Conservation (phyloP, 2,797 vertebrate genomes). For the Mus minutoides region DNA sequence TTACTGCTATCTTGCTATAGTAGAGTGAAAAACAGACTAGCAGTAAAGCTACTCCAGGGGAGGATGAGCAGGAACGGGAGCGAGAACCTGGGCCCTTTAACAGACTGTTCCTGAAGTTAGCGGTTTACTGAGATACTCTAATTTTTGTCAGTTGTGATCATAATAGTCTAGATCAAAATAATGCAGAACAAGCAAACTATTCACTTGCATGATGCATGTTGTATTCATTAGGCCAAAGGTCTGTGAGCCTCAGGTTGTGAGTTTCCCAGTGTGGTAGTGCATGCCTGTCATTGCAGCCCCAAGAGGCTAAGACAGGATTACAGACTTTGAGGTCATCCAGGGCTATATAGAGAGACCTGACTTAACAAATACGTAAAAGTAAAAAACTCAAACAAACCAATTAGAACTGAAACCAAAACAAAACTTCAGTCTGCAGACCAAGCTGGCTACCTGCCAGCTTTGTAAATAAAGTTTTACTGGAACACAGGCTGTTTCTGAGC, state of each 20-base stretch:
- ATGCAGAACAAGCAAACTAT: background rate
- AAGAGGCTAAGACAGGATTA: background rate
- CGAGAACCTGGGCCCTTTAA: background rate
- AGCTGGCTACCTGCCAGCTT: background rate
- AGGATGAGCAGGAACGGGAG: background rate
- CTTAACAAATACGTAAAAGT: background rate
- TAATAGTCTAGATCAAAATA: background rate
- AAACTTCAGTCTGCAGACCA: background rate
- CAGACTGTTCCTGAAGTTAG: background rate
- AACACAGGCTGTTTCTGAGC: background rate
- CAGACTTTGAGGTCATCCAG: background rate
- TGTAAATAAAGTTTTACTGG: conserved; percentile 53
- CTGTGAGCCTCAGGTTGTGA: background rate
- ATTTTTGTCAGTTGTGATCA: background rate
- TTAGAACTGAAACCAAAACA: background rate
- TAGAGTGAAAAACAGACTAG: background rate
- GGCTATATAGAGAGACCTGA: background rate
- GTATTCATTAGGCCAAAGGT: background rate
- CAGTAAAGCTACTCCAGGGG: background rate
- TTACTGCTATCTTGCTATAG: background rate
- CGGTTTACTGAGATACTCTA: background rate
- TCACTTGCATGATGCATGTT: background rate
- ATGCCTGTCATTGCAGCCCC: background rate
- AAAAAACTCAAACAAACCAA: background rate
- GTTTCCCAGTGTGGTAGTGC: background rate